A percentile compares a stretch with the other conserved stretches of the same genome.
These are phyloP conservation scores for Pristionchus mayeri DNA, from an alignment of 2,888 invertebrate species.

Conservation along the genomic window DNA sequence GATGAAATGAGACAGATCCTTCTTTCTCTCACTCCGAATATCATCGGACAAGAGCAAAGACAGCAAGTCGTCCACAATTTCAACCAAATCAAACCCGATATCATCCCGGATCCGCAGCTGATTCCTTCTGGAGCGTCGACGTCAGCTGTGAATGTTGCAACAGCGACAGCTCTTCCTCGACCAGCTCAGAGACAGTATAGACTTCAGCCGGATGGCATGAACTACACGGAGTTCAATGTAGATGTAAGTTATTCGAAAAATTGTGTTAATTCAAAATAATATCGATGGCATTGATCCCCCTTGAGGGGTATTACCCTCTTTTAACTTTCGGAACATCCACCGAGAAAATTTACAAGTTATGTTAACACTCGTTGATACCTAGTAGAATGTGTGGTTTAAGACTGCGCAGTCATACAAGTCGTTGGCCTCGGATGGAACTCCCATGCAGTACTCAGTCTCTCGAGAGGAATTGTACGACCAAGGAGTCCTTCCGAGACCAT, in stretches of 20 bases:
- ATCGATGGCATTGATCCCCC: no score
- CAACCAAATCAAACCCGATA: no score
- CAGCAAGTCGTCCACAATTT: no score
- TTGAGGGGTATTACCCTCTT: no score
- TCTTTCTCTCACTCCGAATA: no score
- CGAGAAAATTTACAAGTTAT: no score
- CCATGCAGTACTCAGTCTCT: background rate
- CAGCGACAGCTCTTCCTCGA: background rate
- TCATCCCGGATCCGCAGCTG: no score
- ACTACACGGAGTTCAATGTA: background rate
- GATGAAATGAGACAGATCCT: no score
- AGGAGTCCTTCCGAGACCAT: constrained; percentile 3
- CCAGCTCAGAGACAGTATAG: background rate
- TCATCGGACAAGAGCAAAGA: no score
- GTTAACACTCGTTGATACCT: background rate
- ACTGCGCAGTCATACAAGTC: constrained; percentile 25
- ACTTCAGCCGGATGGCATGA: constrained; percentile 30
- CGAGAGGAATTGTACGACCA: constrained; percentile 42
- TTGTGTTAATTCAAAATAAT: background rate
- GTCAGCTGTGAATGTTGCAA: background rate
- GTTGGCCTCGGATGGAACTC: background rate
- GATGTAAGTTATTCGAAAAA: background rate
- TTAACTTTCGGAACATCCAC: no score
- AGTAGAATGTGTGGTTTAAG: background rate
- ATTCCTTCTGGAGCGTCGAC: background rate